Base-by-base conservation (phyloP, 2,113 vertebrate genomes). In the Bubalus kerabau region DNA sequence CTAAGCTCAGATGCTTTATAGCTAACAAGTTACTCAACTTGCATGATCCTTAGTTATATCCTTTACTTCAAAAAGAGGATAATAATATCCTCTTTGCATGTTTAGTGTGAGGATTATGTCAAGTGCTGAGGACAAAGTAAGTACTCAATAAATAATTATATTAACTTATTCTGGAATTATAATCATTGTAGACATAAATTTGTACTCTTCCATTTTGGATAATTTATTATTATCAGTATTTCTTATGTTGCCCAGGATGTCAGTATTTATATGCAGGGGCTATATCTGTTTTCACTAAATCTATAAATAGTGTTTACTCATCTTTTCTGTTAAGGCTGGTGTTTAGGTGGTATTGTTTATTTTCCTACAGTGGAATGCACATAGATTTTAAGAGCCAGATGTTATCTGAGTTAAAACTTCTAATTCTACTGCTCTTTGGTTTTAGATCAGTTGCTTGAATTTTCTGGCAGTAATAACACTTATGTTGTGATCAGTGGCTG, bases 111-210 rank as follows among this genome's bases (percentile, higher is more conserved):
- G 57, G 21, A 92, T 91, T 90, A 62, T 82, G 84, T 59, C 85
- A 96, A 81, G 28, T 67, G 60, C 52, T 64, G 80, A 89, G 48
- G 40, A 90, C 80, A 84, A 60, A 90, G 19, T 52, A 60, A 90
- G 19, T 52, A 32, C 43, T 95, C 60, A 80, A n/a, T 92, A 92
- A 90, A 95, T 92, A 95, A 95, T 93, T 91, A 78, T 15, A 64
- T 92, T 81, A 84, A 86, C 54, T 91, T 92, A 90, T 92, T 90
- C 28, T 83, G 30, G 54, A 92, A 40, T 54, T 87, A 43, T 48
- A 67, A 82, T 86, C 43, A 95, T 43, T 54, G 54, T 67, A 76
- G 24, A 59, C 76, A 57, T 54, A 88, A 26, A 40, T 90, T 86
- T 95, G 67, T 82, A 54, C 93, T 97, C 30, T 76, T n/a, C 67